Evolutionary conservation across 2,797 vertebrate species (phyloP).

Genomic region (Alca torda): DNA sequence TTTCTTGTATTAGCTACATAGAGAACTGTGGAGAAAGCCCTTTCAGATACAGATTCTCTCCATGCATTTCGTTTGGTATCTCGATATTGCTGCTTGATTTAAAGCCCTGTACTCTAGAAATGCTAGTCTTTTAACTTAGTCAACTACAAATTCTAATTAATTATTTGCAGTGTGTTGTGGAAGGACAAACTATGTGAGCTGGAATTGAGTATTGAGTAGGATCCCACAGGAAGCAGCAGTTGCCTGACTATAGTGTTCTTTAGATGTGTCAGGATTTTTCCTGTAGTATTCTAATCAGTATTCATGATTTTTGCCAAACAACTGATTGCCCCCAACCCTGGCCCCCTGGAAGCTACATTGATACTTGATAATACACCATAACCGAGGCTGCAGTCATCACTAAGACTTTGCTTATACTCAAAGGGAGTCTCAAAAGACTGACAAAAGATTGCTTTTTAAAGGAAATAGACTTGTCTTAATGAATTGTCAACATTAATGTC

Average conservation of each 20-base stretch:
- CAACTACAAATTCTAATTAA: not conserved
- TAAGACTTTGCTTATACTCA: not conserved
- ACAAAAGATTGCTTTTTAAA: not conserved
- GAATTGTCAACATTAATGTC: not conserved
- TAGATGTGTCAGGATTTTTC: not conserved
- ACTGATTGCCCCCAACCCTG: not conserved
- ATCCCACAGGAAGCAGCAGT: not conserved
- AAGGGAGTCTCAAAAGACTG: not conserved
- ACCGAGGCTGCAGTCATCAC: not conserved
- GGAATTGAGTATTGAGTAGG: not conserved
- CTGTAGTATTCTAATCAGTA: not conserved
- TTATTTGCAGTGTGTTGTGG: not conserved
- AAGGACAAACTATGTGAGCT: not conserved
- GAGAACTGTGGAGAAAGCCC: not conserved
- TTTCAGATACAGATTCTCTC: not conserved
- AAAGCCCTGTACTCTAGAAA: not conserved
- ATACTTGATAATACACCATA: not conserved
- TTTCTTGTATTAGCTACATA: not conserved
- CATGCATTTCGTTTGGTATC: not conserved
- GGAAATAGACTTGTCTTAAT: not conserved
- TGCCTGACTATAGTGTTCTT: not conserved
- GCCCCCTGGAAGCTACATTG: not conserved
- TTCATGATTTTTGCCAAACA: not conserved
- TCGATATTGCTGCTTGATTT: not conserved
- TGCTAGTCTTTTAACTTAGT: not conserved